These are phyloP conservation scores for Paratrypauchen microcephalus DNA, from an alignment of 2,797 vertebrate genomes.

Conservation along the genomic window DNA sequence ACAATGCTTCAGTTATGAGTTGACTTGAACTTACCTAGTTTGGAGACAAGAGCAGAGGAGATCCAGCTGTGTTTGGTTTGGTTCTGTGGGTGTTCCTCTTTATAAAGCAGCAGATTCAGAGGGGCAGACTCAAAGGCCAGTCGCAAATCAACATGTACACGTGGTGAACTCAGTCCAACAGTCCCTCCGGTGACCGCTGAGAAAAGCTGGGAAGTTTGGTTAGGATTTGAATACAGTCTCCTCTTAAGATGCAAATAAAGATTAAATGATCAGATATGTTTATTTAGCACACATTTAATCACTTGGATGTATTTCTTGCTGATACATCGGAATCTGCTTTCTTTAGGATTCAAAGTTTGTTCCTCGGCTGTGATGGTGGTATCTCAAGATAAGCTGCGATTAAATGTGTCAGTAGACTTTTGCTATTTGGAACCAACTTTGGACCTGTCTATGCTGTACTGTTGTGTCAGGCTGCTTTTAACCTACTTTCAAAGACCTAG, in stretches of 20 bases:
- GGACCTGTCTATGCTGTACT: conserved; percentile 29
- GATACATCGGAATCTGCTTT: neutral
- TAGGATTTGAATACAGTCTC: neutral
- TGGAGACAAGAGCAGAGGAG: conserved; percentile 39
- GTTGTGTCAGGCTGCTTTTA: neutral
- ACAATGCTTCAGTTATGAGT: neutral
- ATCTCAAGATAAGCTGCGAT: conserved; percentile 27
- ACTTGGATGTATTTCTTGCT: neutral
- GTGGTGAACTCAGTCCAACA: conserved; percentile 52
- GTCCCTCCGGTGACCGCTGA: conserved; percentile 39
- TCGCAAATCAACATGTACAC: conserved; percentile 57
- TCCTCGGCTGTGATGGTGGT: neutral
- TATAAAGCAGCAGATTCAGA: conserved; percentile 59
- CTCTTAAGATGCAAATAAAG: neutral
- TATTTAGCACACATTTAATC: neutral
- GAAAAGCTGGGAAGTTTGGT: neutral
- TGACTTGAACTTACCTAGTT: conserved; percentile 63
- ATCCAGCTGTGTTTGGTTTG: conserved; percentile 26
- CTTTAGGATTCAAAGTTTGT: neutral
- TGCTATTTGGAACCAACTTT: conserved; percentile 46
- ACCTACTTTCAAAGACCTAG: conserved; percentile 39
- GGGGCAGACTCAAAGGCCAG: conserved; percentile 52
- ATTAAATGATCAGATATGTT: neutral
- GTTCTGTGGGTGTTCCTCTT: conserved; percentile 38
- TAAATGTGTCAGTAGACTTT: conserved; percentile 20